These are phyloP conservation scores for Pseudomyrmex cubaensis DNA, from an alignment of 1,140 invertebrate genomes.

Conservation along the genomic window DNA sequence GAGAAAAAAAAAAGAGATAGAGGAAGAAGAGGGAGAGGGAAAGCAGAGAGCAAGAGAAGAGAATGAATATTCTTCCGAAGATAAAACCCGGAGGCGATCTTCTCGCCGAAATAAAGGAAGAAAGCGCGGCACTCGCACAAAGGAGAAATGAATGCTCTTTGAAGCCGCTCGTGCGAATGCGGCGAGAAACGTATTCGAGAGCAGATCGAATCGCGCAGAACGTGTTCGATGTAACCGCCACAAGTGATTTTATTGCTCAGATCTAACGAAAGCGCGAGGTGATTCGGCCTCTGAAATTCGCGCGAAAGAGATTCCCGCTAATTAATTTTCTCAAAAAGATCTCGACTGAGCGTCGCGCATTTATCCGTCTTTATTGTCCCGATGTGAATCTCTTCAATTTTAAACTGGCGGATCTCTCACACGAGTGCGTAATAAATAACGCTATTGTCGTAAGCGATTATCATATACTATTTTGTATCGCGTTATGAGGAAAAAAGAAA, in stretches of 20 bases:
- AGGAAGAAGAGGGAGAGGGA: too few relatives aligned
- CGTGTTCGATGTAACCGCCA: background rate
- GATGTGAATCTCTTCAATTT: background rate
- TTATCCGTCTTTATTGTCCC: background rate
- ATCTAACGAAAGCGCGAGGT: background rate
- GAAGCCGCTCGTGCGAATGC: background rate
- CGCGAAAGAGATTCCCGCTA: background rate
- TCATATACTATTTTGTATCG: background rate
- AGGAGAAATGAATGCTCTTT: conserved; percentile 44
- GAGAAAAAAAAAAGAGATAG: background rate
- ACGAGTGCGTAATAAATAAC: background rate
- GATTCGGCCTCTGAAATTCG: background rate
- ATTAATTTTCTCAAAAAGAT: background rate
- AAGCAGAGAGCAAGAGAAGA: conserved; percentile 14
- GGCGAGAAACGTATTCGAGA: conserved; percentile 9
- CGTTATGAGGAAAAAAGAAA: background rate
- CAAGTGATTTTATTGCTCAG: background rate
- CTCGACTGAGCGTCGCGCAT: background rate
- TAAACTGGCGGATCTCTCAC: background rate
- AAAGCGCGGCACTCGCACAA: conserved; percentile 19
- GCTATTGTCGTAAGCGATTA: background rate
- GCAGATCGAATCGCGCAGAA: conserved; percentile 19
- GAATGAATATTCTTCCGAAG: conserved; percentile 44
- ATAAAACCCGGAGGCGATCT: conserved; percentile 37
- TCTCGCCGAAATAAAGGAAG: conserved; percentile 36